Base-by-base conservation (phyloP, 2,888 invertebrate genomes). In the Alcis repandata region DNA sequence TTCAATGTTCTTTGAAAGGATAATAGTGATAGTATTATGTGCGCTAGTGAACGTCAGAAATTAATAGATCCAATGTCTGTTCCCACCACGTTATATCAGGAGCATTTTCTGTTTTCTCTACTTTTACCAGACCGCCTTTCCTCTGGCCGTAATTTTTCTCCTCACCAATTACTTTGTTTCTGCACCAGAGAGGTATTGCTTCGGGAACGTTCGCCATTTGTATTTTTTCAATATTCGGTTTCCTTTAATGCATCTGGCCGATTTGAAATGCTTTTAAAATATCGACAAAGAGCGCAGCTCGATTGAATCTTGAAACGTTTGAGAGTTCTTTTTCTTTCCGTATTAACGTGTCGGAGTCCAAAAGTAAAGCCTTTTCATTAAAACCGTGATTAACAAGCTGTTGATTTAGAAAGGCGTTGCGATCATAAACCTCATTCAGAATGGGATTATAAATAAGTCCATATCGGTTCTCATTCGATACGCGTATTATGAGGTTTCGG, bases 121-220 rank as follows among this genome's bases (percentile, higher is more conserved):
- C 79, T 84, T 87, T 84, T 80, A 83, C 84, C 79, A 78, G 74
- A 75, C 77, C 78, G 60, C 79, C 74, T 84, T 78, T 76, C 69
- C 83, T 80, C 79, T 78, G 73, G 67, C 76, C 77, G 80, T 85
- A 86, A 85, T 88, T 88, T 89, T 86, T 86, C 85, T 88, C 79
- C 75, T 84, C 84, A 79, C 82, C 84, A 86, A 85, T 87, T 87
- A 87, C 87, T 87, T 85, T 87, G 86, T 87, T 85, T 85, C 82
- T 82, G 79, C 74, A 72, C 75, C 75, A 71, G 79, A 82, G 80
- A 83, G 79, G 80, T 79, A 79, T 83, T 79, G 83, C 81, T 74
- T 68, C 68, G 72, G 69, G 73, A 66, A 76, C 71, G 72, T 73
- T 77, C 70, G 77, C 75, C 72, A 64, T 62, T 72, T 73, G 74